phyloP scores from a whole-genome alignment of 53 echinoderm and acorn worm species.

The Holothuria leucospilota region DNA sequence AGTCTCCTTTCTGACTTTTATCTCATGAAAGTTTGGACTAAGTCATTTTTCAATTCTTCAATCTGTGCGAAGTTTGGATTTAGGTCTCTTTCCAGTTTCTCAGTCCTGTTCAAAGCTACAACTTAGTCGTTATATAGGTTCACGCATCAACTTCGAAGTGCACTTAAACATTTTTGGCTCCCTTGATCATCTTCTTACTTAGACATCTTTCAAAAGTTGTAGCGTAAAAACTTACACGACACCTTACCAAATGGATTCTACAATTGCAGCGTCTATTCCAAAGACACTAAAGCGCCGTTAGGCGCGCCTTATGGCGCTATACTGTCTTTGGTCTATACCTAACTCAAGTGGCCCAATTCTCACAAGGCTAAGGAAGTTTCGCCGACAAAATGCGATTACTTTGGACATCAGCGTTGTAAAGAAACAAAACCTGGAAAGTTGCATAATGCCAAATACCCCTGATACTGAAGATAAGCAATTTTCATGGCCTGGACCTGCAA shows the following conservation, averaged over 20 bases:
- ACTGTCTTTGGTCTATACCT: too few species aligned
- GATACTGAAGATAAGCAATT: neutral
- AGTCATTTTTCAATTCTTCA: neutral
- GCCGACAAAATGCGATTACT: constrained; percentile 21
- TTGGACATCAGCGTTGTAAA: constrained; percentile 4
- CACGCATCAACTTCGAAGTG: neutral
- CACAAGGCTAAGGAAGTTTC: neutral
- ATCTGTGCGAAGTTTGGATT: neutral
- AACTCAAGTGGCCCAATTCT: neutral
- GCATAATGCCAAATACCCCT: neutral
- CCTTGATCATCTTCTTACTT: neutral
- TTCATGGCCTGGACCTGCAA: constrained; percentile 1
- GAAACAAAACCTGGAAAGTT: neutral
- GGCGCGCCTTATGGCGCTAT: too few species aligned
- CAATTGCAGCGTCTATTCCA: neutral
- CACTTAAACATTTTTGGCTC: neutral
- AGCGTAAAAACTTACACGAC: neutral
- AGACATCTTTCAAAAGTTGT: neutral
- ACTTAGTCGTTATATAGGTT: too few species aligned
- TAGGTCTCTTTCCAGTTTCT: neutral
- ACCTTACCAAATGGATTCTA: neutral
- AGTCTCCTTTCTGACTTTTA: neutral
- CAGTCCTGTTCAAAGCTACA: too few species aligned
- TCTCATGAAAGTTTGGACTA: neutral
- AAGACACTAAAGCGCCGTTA: too few species aligned